Percentiles rank a stretch among this genome's conserved stretches.
Conservation (phyloP, 2,113 vertebrate genomes). For the Coturnix japonica region DNA sequence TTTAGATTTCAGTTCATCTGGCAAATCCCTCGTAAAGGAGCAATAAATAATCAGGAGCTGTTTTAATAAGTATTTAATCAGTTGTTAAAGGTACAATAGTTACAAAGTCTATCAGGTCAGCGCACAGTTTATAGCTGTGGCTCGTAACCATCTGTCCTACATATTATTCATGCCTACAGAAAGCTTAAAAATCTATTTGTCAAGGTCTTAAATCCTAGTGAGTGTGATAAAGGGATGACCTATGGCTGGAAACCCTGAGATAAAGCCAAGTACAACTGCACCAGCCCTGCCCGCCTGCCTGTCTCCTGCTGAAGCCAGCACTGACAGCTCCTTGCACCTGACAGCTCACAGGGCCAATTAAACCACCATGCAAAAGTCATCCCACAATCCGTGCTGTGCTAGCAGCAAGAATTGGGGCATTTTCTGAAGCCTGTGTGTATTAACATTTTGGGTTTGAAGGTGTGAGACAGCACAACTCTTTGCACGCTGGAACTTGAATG, state of each 20-base stretch:
- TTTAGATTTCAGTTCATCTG: not conserved
- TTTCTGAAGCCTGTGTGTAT: not conserved
- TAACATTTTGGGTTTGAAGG: not conserved
- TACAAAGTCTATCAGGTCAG: slow-evolving; percentile 23
- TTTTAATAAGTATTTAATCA: slow-evolving; percentile 47
- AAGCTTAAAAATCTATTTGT: slow-evolving; percentile 27
- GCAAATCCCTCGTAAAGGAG: not conserved
- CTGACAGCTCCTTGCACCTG: not conserved
- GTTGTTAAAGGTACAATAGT: slow-evolving; percentile 18
- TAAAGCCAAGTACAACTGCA: not conserved
- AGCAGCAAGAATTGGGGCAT: not conserved
- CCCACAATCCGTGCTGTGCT: not conserved
- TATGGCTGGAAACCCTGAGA: not conserved
- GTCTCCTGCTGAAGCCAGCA: fast-evolving
- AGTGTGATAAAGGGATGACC: not conserved
- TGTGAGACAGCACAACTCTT: not conserved
- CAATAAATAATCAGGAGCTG: slow-evolving; percentile 46
- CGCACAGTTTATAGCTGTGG: not conserved
- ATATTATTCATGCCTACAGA: not conserved
- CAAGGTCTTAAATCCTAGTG: not conserved
- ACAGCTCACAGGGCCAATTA: not conserved
- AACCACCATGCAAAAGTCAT: too few relatives aligned
- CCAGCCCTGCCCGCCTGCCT: not conserved
- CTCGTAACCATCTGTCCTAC: not conserved
- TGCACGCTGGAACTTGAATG: not conserved